Base-by-base conservation (phyloP, 2,888 invertebrate species). In the Noctua janthina region DNA sequence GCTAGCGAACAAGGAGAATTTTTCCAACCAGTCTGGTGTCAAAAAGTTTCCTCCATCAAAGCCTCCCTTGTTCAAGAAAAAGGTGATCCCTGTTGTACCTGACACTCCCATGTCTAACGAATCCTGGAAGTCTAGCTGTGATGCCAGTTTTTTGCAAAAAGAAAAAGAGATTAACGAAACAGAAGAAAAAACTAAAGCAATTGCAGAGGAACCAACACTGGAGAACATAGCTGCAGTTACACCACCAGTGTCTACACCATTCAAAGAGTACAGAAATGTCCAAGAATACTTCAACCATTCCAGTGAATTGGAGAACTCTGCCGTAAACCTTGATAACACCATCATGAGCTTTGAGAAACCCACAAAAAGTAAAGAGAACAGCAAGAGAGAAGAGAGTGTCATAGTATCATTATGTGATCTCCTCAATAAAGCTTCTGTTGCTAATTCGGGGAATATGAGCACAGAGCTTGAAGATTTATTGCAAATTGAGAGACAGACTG, bases 341-440 rank as follows among this genome's bases (percentile, higher is more conserved):
- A 95, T 96, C 43, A 95, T 94, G 94, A 92, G 91, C 80, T 96
- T 96, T 88, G 94, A 95, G 43, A 94, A 94, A 85, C 85, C 91
- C 4, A 83, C 92, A 6, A 79, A 84, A 0, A 77, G 56, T 56
- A 92, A 91, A 69, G 90, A 93, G 15, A 92, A 90, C 23, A 92
- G 81, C 64, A 93, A 92, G 59, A 91, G 93, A 84, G 95, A 96
- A 78, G 96, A 96, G 68, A 96, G 94, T 92, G 94, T 94, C 0
- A 95, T 96, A 78, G 93, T 94, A 1, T 95, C 95, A 7, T 89
- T 96, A 4, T 96, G 96, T 90, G 94, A 96, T 70, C 88, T 95
- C 86, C 90, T 96, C 5, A 93, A 94, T 67, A 96, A 95, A 91
- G 94, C 95, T 1, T 91, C 94, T 20, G 92, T 96, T 10, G 90